A percentile compares a stretch with the other conserved stretches of the same genome.
Evolutionary conservation across 2,797 vertebrate genomes (phyloP).

Genomic region (Picus viridis): DNA sequence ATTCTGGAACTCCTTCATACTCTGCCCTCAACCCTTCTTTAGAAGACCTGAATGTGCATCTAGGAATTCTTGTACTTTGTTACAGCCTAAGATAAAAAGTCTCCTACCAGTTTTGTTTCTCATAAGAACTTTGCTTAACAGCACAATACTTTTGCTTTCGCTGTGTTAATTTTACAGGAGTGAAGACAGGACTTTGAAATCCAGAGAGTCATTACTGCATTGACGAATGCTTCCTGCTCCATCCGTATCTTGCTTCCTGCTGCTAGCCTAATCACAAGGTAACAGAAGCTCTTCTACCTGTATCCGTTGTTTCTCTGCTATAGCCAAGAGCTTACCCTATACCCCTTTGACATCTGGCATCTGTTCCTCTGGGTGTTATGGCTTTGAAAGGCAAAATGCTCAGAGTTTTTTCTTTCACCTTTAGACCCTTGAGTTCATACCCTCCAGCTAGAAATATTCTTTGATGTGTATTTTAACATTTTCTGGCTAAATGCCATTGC

Average conservation of each 20-base stretch:
- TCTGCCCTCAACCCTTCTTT: background rate
- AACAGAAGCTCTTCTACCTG: background rate
- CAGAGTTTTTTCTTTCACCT: background rate
- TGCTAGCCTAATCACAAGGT: background rate
- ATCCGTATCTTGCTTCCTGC: background rate
- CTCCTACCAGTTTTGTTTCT: background rate
- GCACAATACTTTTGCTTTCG: background rate
- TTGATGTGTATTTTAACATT: constrained; percentile 22
- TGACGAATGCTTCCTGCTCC: background rate
- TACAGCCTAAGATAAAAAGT: background rate
- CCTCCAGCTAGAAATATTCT: background rate
- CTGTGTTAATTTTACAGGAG: background rate
- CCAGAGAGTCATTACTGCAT: background rate
- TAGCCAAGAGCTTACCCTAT: background rate
- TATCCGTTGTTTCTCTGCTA: background rate
- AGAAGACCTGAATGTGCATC: background rate
- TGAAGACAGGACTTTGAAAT: background rate
- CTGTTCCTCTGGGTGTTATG: background rate
- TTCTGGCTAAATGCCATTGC: constrained; percentile 15
- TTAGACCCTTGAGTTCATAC: background rate
- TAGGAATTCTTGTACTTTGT: background rate
- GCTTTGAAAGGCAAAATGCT: background rate
- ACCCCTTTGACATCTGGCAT: background rate
- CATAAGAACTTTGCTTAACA: background rate
- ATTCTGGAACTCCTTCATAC: background rate